Evolutionary conservation across 2,888 invertebrate species (phyloP), one percentile per base, ranked within the genome.

Genomic region (Rhagophthalmus giganteus): DNA sequence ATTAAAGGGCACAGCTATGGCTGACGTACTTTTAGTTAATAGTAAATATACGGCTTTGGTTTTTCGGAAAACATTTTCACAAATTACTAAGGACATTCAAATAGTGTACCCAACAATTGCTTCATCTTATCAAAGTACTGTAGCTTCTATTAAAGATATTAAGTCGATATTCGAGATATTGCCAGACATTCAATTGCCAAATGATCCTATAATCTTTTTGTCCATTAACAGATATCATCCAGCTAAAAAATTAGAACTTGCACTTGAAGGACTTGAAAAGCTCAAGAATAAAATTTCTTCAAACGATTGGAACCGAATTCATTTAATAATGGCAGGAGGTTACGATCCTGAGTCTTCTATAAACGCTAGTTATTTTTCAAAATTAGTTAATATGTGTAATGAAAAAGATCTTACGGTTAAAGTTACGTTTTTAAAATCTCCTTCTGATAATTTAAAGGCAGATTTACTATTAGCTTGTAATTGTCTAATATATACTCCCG

Each of bases 201-300:
- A 77, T 10, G 81, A 84, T 57, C 79, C 80, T 60, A 81, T 85
- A 64, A 74, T 93, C 25, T 90, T 97, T 70, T 77, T 99, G 6
- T 99, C 98, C 0, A 88, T 99, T 57, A 99, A 99, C 77, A 85
- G 99, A 54, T 99, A 90, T 76, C 99, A 99, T 70, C 84, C 94
- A 4, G 99, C 99, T 71, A 99, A 99, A 75, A 91, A 95, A 72
- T 78, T 99, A n/a, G 79, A 80, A 25, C 72, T 99, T 32, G 96
- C 96, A 0, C 74, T 99, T 32, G 76, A 85, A 64, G 87, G 95
- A 2, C 79, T 99, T 61, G 83, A 87, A 64, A 75, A 82, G 63
- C 73, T 90, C 33, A 80, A 81, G 66, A 74, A 78, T 15, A 68
- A 78, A 28, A 60, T 87, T 10, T 73, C 75, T 31, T 72, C 77